Percentiles rank a stretch among this genome's conserved stretches.
These are phyloP conservation scores for Melanocharis versteri DNA, from an alignment of 2,113 vertebrate genomes.

Conservation along the genomic window DNA sequence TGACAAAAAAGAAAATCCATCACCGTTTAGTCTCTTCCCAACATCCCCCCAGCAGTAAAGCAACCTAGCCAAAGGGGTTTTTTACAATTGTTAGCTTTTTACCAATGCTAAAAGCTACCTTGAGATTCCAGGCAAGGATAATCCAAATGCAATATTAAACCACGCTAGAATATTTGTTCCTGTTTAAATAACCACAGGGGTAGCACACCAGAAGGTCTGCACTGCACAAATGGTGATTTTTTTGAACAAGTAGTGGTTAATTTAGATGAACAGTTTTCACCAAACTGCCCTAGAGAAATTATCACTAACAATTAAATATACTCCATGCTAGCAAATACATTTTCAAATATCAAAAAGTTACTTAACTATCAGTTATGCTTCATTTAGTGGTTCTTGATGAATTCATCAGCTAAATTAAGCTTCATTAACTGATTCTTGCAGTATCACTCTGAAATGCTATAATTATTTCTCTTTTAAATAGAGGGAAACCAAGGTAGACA, in stretches of 20 bases:
- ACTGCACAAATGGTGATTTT: background rate
- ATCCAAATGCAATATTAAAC: background rate
- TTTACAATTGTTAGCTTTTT: background rate
- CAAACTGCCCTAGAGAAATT: background rate
- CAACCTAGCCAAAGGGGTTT: background rate
- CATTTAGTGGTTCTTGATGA: background rate
- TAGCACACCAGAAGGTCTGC: background rate
- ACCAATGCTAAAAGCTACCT: background rate
- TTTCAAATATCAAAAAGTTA: background rate
- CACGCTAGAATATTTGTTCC: background rate
- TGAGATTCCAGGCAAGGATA: background rate
- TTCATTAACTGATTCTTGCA: background rate
- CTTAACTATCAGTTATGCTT: background rate
- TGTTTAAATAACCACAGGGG: background rate
- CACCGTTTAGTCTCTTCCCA: background rate
- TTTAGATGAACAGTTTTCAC: background rate
- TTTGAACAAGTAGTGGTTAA: background rate
- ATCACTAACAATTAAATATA: background rate
- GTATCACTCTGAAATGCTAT: background rate
- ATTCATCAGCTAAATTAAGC: background rate
- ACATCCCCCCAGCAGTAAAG: background rate
- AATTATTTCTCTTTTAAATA: background rate
- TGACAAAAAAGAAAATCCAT: background rate
- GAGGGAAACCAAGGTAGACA: background rate
- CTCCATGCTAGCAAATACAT: background rate